Percentiles rank a stretch among this genome's conserved stretches.
Conservation (phyloP, 1,140 invertebrate species). For the Drosophila insularis region DNA sequence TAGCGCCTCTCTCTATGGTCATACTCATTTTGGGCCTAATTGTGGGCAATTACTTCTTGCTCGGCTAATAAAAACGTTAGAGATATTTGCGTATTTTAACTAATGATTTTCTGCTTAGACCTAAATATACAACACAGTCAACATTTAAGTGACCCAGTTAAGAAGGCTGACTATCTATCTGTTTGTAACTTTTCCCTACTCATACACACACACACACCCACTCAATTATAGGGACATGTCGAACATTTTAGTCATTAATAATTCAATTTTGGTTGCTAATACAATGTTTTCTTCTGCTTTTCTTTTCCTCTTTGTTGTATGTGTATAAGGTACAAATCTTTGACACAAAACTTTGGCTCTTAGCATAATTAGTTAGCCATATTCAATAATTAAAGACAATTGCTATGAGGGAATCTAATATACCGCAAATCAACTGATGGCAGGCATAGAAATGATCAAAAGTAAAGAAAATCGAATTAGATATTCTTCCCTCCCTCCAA, state of each 20-base stretch:
- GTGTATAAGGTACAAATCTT: slow-evolving; percentile 29
- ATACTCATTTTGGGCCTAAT: slow-evolving; percentile 73
- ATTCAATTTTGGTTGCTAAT: slow-evolving; percentile 66
- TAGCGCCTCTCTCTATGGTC: slow-evolving; percentile 47
- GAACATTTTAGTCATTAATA: slow-evolving; percentile 67
- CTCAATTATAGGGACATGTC: not conserved
- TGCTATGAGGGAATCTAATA: slow-evolving; percentile 1
- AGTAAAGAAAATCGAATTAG: slow-evolving; percentile 6
- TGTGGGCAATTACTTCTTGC: slow-evolving; percentile 74
- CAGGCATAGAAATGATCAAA: too few species aligned
- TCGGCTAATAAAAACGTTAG: slow-evolving; percentile 77
- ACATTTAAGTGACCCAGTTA: slow-evolving; percentile 48
- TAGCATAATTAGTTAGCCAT: slow-evolving; percentile 67
- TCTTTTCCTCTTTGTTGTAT: slow-evolving; percentile 10
- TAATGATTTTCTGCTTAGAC: slow-evolving; percentile 75
- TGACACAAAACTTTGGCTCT: slow-evolving; percentile 46
- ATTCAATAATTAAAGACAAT: slow-evolving; percentile 65
- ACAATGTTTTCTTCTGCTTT: slow-evolving; percentile 45
- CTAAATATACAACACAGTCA: slow-evolving; percentile 58
- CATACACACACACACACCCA: slow-evolving; percentile 7
- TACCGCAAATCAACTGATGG: too few species aligned
- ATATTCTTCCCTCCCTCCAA: slow-evolving; percentile 5
- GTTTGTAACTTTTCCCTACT: slow-evolving; percentile 12
- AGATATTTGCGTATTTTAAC: slow-evolving; percentile 78
- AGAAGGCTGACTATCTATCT: slow-evolving; percentile 17